A percentile compares a stretch with the other conserved stretches of the same genome.
These are phyloP conservation scores for Prochilodus magdalenae DNA, from an alignment of 2,113 vertebrate genomes.

Conservation along the genomic window DNA sequence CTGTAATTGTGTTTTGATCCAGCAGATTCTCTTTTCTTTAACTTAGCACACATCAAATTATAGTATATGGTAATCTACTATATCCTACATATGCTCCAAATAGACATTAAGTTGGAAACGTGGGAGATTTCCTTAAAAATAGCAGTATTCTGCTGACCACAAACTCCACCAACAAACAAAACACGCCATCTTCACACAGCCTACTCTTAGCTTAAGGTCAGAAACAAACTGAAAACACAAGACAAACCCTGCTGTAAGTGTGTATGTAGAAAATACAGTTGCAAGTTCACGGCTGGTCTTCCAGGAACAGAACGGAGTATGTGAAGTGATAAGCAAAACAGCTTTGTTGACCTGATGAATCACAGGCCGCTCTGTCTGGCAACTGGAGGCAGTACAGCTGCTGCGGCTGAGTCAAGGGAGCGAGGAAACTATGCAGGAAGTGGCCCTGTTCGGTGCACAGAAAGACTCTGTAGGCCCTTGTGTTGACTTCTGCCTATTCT, in stretches of 20 bases:
- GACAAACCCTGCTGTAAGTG: conserved; percentile 5
- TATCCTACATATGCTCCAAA: too few species aligned
- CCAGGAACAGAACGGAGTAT: conserved; percentile 33
- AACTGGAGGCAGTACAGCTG: conserved; percentile 41
- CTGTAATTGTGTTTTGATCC: too few species aligned
- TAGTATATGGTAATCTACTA: too few species aligned
- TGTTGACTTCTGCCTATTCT: background rate
- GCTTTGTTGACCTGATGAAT: conserved; percentile 37
- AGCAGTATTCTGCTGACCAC: too few species aligned
- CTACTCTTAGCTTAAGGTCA: background rate
- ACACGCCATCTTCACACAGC: too few species aligned
- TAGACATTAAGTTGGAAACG: too few species aligned
- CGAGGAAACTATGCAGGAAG: conserved; percentile 44
- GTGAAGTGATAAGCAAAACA: conserved; percentile 39
- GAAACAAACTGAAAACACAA: too few species aligned
- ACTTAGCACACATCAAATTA: too few species aligned
- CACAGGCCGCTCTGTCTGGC: conserved; percentile 26
- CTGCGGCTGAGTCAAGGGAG: conserved; percentile 43
- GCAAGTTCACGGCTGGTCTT: conserved; percentile 17
- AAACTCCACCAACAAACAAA: too few species aligned
- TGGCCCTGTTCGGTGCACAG: conserved; percentile 12
- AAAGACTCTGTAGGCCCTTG: background rate
- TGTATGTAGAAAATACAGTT: conserved; percentile 26
- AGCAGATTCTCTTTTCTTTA: too few species aligned
- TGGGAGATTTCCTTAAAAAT: too few species aligned